Evolutionary conservation across 2,888 invertebrate genomes (phyloP).

Genomic region (Coenonympha arcania): DNA sequence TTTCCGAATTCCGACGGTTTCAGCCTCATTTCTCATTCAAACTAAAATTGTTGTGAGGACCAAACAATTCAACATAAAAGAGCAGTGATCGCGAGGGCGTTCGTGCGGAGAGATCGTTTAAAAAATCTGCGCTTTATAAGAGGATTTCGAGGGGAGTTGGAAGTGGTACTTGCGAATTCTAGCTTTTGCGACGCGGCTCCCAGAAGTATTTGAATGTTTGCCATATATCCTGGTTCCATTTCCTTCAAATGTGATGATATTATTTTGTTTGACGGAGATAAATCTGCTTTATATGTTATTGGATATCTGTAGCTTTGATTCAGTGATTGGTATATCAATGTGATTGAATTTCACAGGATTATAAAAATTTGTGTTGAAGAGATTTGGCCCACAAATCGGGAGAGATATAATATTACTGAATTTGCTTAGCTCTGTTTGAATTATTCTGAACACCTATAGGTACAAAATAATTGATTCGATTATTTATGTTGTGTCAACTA

Average conservation of each 20-base stretch:
- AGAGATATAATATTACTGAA: too few species aligned
- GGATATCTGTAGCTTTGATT: background rate
- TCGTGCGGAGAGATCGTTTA: slow-evolving; percentile 18
- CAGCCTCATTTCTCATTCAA: too few species aligned
- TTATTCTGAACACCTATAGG: too few species aligned
- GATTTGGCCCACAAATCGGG: too few species aligned
- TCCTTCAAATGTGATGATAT: slow-evolving; percentile 12
- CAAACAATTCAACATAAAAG: slow-evolving; percentile 12
- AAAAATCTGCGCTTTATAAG: slow-evolving; percentile 22
- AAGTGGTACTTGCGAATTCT: slow-evolving; percentile 20
- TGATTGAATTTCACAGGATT: too few species aligned
- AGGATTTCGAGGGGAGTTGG: slow-evolving; percentile 20
- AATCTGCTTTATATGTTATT: background rate
- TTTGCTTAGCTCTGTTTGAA: too few species aligned
- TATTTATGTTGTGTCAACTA: too few species aligned
- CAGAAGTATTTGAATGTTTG: slow-evolving; percentile 14
- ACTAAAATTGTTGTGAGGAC: background rate
- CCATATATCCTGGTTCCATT: slow-evolving; percentile 15
- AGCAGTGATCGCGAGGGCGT: slow-evolving; percentile 14
- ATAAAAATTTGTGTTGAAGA: too few species aligned
- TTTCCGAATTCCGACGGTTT: too few species aligned
- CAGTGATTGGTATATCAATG: too few species aligned
- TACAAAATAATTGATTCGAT: too few species aligned
- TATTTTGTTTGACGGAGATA: slow-evolving; percentile 5
- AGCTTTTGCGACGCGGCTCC: slow-evolving; percentile 19